Percentiles rank a stretch among this genome's conserved stretches.
phyloP scores from a whole-genome alignment of 92 coral and sea anemone genomes.

The Porites lobata region DNA sequence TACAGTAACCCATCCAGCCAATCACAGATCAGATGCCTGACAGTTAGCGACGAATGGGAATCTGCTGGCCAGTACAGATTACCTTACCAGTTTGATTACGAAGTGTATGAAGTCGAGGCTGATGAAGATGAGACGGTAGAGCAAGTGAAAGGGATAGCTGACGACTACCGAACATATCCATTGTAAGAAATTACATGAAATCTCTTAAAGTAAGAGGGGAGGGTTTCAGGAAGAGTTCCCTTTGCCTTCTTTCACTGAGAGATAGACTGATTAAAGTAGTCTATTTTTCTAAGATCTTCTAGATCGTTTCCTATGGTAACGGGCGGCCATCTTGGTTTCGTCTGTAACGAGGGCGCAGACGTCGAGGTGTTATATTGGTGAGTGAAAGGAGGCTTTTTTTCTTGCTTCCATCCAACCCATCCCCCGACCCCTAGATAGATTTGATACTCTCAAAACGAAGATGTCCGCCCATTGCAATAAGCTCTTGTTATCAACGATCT shows the following conservation, averaged over 20 bases:
- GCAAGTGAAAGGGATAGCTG: conserved; percentile 63
- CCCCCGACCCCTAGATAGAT: no score
- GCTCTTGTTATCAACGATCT: no score
- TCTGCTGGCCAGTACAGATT: conserved; percentile 84
- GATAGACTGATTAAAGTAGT: neutral
- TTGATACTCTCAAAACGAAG: no score
- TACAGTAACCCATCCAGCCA: conserved; percentile 86
- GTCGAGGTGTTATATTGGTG: no score
- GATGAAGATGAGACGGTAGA: conserved; percentile 63
- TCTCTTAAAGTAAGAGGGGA: neutral
- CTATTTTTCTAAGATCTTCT: no score
- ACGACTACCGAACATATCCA: conserved; percentile 65
- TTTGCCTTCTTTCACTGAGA: neutral
- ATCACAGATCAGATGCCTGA: conserved; percentile 87
- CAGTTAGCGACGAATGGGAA: conserved; percentile 88
- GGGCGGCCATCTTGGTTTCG: no score
- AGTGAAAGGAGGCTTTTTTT: no score
- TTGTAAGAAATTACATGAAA: conserved; percentile 56
- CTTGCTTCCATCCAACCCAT: no score
- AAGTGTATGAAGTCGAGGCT: conserved; percentile 47
- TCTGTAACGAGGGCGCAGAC: no score
- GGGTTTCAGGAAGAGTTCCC: neutral
- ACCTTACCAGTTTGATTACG: conserved; percentile 91
- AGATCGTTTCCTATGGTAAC: no score
- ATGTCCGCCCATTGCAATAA: no score